Evolutionary conservation across 2,797 vertebrate species (phyloP).

Genomic region (Anableps anableps): DNA sequence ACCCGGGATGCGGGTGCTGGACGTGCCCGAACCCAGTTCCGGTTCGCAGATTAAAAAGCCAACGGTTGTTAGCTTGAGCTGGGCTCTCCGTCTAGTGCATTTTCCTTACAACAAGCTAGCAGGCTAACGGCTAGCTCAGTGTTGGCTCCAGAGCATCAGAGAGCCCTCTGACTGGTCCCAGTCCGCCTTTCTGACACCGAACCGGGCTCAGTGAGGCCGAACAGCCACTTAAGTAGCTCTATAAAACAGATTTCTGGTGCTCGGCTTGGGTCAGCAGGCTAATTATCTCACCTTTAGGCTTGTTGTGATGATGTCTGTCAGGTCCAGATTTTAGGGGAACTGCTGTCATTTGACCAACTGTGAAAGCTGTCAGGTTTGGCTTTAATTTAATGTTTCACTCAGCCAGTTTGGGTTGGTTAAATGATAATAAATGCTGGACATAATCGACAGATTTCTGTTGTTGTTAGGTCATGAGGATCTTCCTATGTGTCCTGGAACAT

Average conservation of each 20-base stretch:
- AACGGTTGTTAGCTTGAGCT: constrained; percentile 38
- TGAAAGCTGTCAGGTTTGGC: constrained; percentile 58
- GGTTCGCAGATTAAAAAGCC: constrained; percentile 17
- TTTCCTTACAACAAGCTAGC: constrained; percentile 75
- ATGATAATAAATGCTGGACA: not conserved
- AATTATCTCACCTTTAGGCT: constrained; percentile 41
- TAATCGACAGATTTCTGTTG: not conserved
- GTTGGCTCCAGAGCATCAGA: constrained; percentile 59
- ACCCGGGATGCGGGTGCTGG: not conserved
- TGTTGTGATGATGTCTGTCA: constrained; percentile 44
- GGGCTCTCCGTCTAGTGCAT: constrained; percentile 62
- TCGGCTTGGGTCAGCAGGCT: constrained; percentile 53
- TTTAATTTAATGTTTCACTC: not conserved
- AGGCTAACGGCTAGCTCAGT: constrained; percentile 60
- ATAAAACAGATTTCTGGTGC: constrained; percentile 50
- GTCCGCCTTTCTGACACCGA: constrained; percentile 53
- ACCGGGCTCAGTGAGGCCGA: not conserved
- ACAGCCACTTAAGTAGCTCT: not conserved
- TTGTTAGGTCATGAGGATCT: not conserved
- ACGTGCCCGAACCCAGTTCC: not conserved
- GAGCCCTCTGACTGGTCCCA: constrained; percentile 51
- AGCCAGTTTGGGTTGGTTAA: not conserved
- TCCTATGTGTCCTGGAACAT: not conserved
- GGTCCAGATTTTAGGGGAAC: constrained; percentile 16
- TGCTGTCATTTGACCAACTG: constrained; percentile 42